These are phyloP conservation scores for Anas georgica DNA, from an alignment of 2,797 vertebrate genomes.

Conservation along the genomic window DNA sequence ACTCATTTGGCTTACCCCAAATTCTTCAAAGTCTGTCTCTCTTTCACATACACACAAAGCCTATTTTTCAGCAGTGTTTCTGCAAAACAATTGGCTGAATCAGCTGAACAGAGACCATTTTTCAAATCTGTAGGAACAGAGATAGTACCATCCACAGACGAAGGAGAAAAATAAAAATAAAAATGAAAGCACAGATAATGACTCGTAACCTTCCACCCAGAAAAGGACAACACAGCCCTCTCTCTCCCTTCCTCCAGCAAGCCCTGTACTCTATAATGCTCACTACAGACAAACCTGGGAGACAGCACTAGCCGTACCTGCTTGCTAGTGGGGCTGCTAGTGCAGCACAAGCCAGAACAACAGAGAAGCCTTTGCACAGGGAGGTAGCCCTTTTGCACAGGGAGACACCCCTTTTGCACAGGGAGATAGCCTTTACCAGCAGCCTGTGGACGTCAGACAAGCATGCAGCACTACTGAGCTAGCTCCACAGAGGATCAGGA, in stretches of 20 bases:
- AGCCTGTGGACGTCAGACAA: neutral
- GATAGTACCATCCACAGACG: neutral
- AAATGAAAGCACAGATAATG: neutral
- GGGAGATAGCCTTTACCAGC: neutral
- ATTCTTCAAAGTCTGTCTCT: neutral
- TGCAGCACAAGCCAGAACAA: neutral
- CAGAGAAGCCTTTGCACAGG: neutral
- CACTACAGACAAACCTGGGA: neutral
- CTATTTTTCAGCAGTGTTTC: neutral
- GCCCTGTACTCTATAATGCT: neutral
- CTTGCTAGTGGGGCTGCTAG: neutral
- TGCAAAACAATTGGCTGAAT: neutral
- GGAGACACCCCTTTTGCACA: neutral
- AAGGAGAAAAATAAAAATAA: neutral
- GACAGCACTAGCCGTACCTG: neutral
- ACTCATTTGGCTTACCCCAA: neutral
- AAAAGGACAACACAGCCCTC: neutral
- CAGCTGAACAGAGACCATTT: neutral
- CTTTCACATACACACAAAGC: neutral
- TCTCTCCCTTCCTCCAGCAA: neutral
- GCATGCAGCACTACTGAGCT: neutral
- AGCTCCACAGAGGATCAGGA: neutral
- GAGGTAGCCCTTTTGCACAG: neutral
- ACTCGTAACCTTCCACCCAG: neutral
- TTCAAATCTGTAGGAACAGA: neutral